Evolutionary conservation across 1,140 invertebrate genomes (phyloP), one percentile per base, ranked within the genome.

Genomic region (Panulirus ornatus): DNA sequence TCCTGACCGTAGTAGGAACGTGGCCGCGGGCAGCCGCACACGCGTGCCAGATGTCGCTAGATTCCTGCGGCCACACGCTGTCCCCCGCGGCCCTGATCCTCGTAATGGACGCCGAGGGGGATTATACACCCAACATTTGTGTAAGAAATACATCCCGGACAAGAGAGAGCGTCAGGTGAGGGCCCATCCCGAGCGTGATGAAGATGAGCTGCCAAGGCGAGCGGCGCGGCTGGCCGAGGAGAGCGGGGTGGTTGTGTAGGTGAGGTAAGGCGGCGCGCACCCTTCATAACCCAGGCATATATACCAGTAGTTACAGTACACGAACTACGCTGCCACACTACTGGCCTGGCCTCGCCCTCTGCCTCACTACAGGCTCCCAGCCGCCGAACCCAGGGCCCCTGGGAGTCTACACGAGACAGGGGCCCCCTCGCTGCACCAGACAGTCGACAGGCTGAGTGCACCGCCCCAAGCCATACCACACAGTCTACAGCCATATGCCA

Each of bases 11-110:
- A 82, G 54, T 82, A 82, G 86, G 76, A 88, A 81, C 54, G 58
- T 73, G 63, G 76, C 86, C 76, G 42, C 19, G 76, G 86, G 76
- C 76, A 63, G n/a, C 73, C 42, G 22, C 54, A 70, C 86, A 47
- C 86, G 86, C 76, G 78, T 88, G 78, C 86, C 86, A 88, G 86
- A 88, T 88, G 86, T 88, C 86, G 78, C 86, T 82, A 88, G 75
- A 88, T 88, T 79, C 76, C 85, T 81, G 75, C 78, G 78, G 76
- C 76, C 54, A 70, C 78, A 79, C 86, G 76, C 86, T 81, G 51
- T 47, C 42, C 76, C 76, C 75, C 22, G 73, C 63, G 73, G 73
- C 84, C 84, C 44, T 75, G 70, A 75, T 76, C 54, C 40, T 85
- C 70, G 73, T 76, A 76, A 54, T 58, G 47, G 84, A 54, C 54